Percentiles rank a stretch among this genome's conserved stretches.
phyloP scores from a whole-genome alignment of 2,113 vertebrate genomes.

The Phrynosoma platyrhinos region DNA sequence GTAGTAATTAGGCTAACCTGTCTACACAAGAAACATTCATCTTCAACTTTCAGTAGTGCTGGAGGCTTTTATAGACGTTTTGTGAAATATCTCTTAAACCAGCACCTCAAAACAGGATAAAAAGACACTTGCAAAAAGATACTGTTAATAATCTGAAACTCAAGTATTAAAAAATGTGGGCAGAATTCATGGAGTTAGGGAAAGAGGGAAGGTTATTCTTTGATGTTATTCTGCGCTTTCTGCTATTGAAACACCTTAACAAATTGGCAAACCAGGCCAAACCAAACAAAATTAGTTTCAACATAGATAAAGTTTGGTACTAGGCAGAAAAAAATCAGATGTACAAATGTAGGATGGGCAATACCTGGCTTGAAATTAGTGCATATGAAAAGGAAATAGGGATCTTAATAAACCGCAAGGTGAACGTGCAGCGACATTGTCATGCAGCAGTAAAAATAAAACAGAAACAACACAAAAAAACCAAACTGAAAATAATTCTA shows the following conservation, averaged over 20 bases:
- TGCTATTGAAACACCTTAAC: background rate
- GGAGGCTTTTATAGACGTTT: background rate
- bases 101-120: background rate
- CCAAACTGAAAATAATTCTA: too few species aligned
- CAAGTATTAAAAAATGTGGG: background rate
- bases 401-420: too few species aligned
- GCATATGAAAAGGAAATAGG: too few species aligned
- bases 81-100: background rate
- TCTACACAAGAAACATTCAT: background rate
- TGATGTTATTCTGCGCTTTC: background rate
- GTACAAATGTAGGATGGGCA: too few species aligned
- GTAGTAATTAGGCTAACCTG: conserved; percentile 4
- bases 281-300: too few species aligned
- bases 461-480: too few species aligned
- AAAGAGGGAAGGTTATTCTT: background rate
- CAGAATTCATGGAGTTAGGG: background rate
- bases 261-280: too few species aligned
- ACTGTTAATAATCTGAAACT: background rate
- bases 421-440: too few species aligned
- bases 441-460: too few species aligned
- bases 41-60: background rate
- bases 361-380: too few species aligned
- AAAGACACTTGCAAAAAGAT: background rate
- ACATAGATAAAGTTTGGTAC: too few species aligned
- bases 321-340: too few species aligned